phyloP scores from a whole-genome alignment of 2,113 vertebrate species.

The Smithornis capensis region DNA sequence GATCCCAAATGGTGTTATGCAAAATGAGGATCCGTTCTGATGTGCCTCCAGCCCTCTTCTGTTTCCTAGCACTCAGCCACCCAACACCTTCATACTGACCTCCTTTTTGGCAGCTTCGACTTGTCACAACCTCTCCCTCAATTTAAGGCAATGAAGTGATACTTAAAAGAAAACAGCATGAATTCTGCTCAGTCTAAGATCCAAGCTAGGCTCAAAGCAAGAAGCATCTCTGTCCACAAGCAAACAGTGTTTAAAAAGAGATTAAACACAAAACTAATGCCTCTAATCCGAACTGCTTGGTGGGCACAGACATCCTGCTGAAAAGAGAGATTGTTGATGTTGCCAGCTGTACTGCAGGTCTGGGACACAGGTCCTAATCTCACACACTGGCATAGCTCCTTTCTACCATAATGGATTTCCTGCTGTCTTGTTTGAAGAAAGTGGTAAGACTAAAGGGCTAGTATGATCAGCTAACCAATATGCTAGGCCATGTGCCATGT shows the following conservation, averaged over 20 bases:
- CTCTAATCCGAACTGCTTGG: constrained; percentile 25
- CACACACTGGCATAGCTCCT: neutral
- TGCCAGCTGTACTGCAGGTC: neutral
- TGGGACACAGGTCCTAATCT: neutral
- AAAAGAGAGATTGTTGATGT: neutral
- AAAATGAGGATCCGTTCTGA: constrained; percentile 24
- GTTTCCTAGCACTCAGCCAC: constrained; percentile 19
- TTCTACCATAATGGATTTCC: neutral
- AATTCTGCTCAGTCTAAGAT: neutral
- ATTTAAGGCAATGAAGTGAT: neutral
- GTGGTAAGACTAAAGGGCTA: neutral
- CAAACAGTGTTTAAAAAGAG: constrained; percentile 32
- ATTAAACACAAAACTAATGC: constrained; percentile 35
- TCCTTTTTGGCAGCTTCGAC: neutral
- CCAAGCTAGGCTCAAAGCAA: constrained; percentile 20
- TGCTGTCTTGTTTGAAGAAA: neutral
- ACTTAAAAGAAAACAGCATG: constrained; percentile 48
- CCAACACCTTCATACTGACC: neutral
- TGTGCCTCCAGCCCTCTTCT: neutral
- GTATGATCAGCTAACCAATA: constrained; percentile 1
- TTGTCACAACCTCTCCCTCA: neutral
- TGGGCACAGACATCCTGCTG: constrained; percentile 24
- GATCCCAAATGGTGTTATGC: neutral
- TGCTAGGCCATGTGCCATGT: constrained; percentile 29
- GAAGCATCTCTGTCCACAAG: constrained; percentile 8